Evolutionary conservation across 64 coral and sea anemone genomes (phyloP).

Genomic region (Hydrozoanthus tunicans): DNA sequence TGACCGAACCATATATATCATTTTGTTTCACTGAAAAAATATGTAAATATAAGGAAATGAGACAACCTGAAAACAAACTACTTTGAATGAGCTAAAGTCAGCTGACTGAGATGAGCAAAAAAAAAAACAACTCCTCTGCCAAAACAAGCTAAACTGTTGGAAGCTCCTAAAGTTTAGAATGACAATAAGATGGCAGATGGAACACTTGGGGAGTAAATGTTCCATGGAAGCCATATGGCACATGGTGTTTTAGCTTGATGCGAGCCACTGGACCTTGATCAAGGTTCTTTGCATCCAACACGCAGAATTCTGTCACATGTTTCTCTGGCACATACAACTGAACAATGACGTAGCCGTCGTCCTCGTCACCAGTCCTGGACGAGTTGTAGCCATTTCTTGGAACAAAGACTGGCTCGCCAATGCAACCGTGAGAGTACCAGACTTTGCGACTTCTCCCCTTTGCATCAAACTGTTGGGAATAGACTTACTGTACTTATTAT

Average conservation of each 20-base stretch:
- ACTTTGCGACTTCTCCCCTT: constrained; percentile 52
- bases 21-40: too few species aligned
- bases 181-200: constrained; percentile 1
- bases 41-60: too few species aligned
- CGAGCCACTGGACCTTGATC: constrained; percentile 70
- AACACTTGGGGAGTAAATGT: constrained; percentile 89
- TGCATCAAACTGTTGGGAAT: constrained; percentile 61
- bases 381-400: constrained; percentile 85
- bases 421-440: constrained; percentile 86
- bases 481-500: not conserved
- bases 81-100: too few species aligned
- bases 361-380: constrained; percentile 73
- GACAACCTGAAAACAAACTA: too few species aligned
- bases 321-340: constrained; percentile 86
- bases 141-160: too few species aligned
- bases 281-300: constrained; percentile 85
- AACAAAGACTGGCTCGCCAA: constrained; percentile 90
- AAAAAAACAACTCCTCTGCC: too few species aligned
- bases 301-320: constrained; percentile 86
- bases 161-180: constrained; percentile 13
- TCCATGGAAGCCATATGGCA: constrained; percentile 91
- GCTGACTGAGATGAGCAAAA: too few species aligned
- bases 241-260: constrained; percentile 84
- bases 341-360: constrained; percentile 92
- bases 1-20: too few species aligned